These are phyloP conservation scores for Tuta absoluta DNA, from an alignment of 2,888 invertebrate species.

Conservation along the genomic window DNA sequence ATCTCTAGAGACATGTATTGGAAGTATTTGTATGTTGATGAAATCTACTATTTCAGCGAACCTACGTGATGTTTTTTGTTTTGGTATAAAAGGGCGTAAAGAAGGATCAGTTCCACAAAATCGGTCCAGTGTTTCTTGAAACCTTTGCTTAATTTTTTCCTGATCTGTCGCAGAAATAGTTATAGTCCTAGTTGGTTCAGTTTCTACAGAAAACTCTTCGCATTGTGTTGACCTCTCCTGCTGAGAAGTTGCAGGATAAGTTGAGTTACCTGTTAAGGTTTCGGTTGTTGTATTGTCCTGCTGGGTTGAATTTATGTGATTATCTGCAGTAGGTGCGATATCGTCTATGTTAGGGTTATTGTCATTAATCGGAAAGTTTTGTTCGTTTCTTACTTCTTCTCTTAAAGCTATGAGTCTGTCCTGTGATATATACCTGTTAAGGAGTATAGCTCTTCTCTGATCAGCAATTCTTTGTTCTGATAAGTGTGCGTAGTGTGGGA, in stretches of 20 bases:
- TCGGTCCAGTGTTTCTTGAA: background rate
- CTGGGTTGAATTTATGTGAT: background rate
- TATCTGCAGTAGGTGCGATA: background rate
- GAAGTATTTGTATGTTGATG: background rate
- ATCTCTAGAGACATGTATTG: background rate
- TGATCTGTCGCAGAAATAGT: background rate
- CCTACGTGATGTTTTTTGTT: constrained; percentile 14
- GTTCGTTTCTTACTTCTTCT: constrained; percentile 19
- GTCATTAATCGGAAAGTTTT: background rate
- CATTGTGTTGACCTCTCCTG: background rate
- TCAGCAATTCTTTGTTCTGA: constrained; percentile 25
- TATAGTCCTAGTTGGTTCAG: background rate
- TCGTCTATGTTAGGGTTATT: background rate
- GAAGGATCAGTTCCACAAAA: background rate
- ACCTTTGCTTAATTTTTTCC: background rate
- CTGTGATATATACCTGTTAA: constrained; percentile 27
- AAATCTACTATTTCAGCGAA: background rate
- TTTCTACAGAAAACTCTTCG: background rate
- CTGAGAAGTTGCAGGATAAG: background rate
- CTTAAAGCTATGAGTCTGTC: constrained; percentile 26
- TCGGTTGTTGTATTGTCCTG: background rate
- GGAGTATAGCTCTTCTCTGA: constrained; percentile 28
- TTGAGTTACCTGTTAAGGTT: background rate
- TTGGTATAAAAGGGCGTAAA: constrained; percentile 4
- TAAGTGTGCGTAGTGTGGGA: constrained; percentile 17